These are phyloP conservation scores for Achroia grisella DNA, from an alignment of 1,140 invertebrate genomes.

Conservation along the genomic window DNA sequence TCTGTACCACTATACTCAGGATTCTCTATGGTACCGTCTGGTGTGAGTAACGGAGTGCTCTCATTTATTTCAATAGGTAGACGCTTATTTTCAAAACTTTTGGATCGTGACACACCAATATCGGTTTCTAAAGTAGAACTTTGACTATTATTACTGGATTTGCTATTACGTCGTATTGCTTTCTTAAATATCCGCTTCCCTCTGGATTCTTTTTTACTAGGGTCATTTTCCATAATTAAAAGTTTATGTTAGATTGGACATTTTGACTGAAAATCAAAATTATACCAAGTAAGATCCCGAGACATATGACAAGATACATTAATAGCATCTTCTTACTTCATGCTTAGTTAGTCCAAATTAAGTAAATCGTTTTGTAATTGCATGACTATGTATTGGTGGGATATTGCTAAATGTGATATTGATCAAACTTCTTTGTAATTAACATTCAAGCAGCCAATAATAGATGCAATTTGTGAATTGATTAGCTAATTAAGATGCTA, in stretches of 20 bases:
- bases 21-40: slow-evolving; percentile 35
- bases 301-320: slow-evolving; percentile 6
- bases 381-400: no score
- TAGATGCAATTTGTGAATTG: no score
- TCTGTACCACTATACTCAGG: slow-evolving; percentile 11
- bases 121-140: slow-evolving; percentile 28
- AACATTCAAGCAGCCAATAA: no score
- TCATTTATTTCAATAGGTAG: slow-evolving; percentile 41
- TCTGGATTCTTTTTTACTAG: slow-evolving; percentile 62
- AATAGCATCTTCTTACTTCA: no score
- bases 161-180: slow-evolving; percentile 49
- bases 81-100: slow-evolving; percentile 49
- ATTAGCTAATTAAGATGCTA: no score
- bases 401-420: no score
- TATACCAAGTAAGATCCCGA: slow-evolving; percentile 11
- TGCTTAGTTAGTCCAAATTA: no score
- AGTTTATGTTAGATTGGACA: slow-evolving; percentile 37
- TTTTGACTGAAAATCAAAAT: slow-evolving; percentile 35
- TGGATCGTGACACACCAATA: slow-evolving; percentile 36
- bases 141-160: slow-evolving; percentile 51
- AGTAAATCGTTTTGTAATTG: no score
- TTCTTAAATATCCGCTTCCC: slow-evolving; percentile 60
- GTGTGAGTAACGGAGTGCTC: slow-evolving; percentile 38
- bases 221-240: slow-evolving; percentile 69
- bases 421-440: no score